phyloP scores from a whole-genome alignment of 2,113 vertebrate genomes.

The Menidia beryllina region DNA sequence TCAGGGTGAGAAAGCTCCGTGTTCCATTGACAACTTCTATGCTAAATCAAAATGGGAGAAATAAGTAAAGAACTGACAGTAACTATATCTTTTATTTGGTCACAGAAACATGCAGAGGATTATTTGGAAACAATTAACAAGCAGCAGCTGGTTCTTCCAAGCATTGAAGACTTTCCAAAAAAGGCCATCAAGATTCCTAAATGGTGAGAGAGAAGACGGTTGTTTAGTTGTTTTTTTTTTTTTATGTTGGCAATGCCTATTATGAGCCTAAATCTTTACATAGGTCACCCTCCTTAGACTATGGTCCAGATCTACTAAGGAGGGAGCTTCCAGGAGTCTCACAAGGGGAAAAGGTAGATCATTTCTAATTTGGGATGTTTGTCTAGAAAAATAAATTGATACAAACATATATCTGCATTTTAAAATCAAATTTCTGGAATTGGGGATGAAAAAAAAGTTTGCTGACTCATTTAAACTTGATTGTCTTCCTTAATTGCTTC shows the following conservation, averaged over 20 bases:
- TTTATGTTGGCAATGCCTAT: neutral
- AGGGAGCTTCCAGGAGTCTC: constrained; percentile 7
- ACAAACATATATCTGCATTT: too few species aligned
- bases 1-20: constrained; percentile 67
- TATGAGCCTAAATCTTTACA: constrained; percentile 12
- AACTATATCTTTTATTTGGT: constrained; percentile 11
- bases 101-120: constrained; percentile 84
- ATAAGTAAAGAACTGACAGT: neutral
- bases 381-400: too few species aligned
- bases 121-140: constrained; percentile 78
- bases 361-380: neutral
- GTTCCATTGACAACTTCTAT: neutral
- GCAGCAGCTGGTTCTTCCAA: constrained; percentile 78
- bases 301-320: constrained; percentile 57
- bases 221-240: too few species aligned
- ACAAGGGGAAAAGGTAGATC: constrained; percentile 81
- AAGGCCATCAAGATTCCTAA: constrained; percentile 51
- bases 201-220: constrained; percentile 60
- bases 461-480: too few species aligned
- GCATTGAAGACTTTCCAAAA: constrained; percentile 57
- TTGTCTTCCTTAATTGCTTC: too few species aligned
- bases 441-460: too few species aligned
- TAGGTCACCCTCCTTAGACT: constrained; percentile 79
- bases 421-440: too few species aligned
- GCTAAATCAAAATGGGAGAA: neutral